Evolutionary conservation across 2,113 vertebrate genomes (phyloP).

Genomic region (Cnemophilus loriae): DNA sequence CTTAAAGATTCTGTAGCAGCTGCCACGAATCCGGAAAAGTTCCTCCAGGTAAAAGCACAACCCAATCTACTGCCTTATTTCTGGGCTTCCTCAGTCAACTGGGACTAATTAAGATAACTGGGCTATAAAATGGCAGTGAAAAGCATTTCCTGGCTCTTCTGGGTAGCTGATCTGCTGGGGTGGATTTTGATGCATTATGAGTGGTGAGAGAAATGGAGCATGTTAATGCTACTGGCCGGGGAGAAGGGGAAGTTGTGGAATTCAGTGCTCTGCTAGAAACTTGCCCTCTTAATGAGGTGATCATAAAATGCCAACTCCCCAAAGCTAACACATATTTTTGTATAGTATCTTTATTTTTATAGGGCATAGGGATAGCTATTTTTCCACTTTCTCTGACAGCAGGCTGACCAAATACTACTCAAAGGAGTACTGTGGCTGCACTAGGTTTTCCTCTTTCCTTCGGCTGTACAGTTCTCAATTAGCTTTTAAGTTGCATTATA

Average conservation of each 20-base stretch:
- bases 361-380: not conserved
- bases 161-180: not conserved
- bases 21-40: not conserved
- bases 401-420: conserved; percentile 50
- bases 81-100: conserved; percentile 5
- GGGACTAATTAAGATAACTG: conserved; percentile 50
- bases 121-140: conserved; percentile 6
- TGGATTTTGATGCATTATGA: not conserved
- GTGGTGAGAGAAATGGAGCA: not conserved
- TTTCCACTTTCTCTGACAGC: conserved; percentile 41
- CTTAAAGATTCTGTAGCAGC: not conserved
- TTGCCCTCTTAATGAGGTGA: conserved; percentile 44
- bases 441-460: conserved; percentile 39
- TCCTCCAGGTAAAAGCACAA: conserved; percentile 7
- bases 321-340: conserved; percentile 26
- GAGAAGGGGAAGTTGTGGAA: conserved; percentile 35
- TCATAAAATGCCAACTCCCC: conserved; percentile 33
- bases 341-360: conserved; percentile 18
- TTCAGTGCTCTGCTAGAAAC: conserved; percentile 9
- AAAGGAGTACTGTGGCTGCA: conserved; percentile 43
- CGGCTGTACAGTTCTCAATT: conserved; percentile 56
- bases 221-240: not conserved
- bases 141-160: conserved; percentile 1
- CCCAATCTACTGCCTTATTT: not conserved
- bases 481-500: conserved; percentile 71